phyloP scores from a whole-genome alignment of 2,888 invertebrate genomes.

The Xestobium rufovillosum region DNA sequence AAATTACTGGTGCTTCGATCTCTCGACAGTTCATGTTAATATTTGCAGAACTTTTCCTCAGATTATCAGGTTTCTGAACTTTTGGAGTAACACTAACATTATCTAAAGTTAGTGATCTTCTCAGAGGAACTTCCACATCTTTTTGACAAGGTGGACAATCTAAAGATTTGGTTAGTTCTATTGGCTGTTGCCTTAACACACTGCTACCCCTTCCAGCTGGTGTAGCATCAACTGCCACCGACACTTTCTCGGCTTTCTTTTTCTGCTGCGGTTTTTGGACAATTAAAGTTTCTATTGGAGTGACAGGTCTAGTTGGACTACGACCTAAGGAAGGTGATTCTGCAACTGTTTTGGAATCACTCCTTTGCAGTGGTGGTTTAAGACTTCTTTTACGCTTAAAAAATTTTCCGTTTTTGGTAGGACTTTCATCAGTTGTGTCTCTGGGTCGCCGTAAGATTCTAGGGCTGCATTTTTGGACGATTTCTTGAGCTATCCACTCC shows the following conservation, averaged over 20 bases:
- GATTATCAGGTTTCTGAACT: constrained; percentile 23
- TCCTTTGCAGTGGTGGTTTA: constrained; percentile 13
- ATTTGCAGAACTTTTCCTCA: constrained; percentile 35
- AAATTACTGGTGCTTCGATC: constrained; percentile 29
- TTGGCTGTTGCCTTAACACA: constrained; percentile 67
- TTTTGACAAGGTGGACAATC: constrained; percentile 37
- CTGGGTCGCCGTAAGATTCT: constrained; percentile 52
- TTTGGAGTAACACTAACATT: constrained; percentile 35
- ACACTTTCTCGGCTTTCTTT: constrained; percentile 58
- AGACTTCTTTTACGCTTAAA: constrained; percentile 1
- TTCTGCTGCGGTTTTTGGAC: constrained; percentile 22
- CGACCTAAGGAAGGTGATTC: constrained; percentile 34
- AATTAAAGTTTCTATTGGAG: constrained; percentile 28
- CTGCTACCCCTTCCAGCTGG: constrained; percentile 66
- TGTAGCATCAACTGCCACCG: constrained; percentile 72
- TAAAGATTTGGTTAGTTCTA: constrained; percentile 62
- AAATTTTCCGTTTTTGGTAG: constrained; percentile 27
- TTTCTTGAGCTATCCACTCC: constrained; percentile 79
- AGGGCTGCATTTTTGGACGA: constrained; percentile 64
- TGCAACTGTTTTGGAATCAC: constrained; percentile 23
- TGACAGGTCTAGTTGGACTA: constrained; percentile 39
- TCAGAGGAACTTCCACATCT: constrained; percentile 32
- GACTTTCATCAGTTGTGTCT: constrained; percentile 32
- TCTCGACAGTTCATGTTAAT: constrained; percentile 34
- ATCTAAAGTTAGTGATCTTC: constrained; percentile 45